phyloP scores from a whole-genome alignment of 2,888 invertebrate genomes.

The Dendrolimus houi region DNA sequence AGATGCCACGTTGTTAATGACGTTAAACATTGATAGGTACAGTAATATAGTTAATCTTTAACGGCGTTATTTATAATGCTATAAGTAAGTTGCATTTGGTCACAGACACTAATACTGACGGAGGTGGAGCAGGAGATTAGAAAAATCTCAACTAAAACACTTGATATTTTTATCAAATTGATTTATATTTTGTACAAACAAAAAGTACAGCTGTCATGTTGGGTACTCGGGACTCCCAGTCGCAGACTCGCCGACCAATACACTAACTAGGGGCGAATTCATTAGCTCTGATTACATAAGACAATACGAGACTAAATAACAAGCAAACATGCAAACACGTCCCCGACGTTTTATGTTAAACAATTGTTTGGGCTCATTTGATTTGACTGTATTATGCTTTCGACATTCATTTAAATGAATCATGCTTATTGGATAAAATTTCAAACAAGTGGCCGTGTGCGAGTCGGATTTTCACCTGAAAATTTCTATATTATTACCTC shows the following conservation, averaged over 20 bases:
- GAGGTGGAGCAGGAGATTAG: too few species aligned
- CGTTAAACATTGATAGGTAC: too few species aligned
- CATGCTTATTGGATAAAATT: neutral
- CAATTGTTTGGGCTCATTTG: neutral
- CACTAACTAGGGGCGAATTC: slow-evolving; percentile 59
- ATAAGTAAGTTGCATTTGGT: too few species aligned
- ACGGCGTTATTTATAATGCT: too few species aligned
- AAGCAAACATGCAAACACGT: slow-evolving; percentile 31
- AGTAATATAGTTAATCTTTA: too few species aligned
- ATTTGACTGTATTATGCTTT: neutral
- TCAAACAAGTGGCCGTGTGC: too few species aligned
- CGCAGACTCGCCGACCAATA: slow-evolving; percentile 26
- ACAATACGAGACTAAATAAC: slow-evolving; percentile 51
- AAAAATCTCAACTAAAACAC: too few species aligned
- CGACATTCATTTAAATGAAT: neutral
- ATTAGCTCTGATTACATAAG: slow-evolving; percentile 64
- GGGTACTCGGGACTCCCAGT: neutral
- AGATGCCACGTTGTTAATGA: too few species aligned
- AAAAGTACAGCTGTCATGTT: neutral
- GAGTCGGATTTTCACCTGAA: too few species aligned
- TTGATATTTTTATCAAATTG: neutral
- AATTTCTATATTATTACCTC: too few species aligned
- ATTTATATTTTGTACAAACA: neutral
- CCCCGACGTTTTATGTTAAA: neutral
- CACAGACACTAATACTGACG: too few species aligned